phyloP scores from a whole-genome alignment of 2,888 invertebrate species.

The Pseudeuparius sepicola region DNA sequence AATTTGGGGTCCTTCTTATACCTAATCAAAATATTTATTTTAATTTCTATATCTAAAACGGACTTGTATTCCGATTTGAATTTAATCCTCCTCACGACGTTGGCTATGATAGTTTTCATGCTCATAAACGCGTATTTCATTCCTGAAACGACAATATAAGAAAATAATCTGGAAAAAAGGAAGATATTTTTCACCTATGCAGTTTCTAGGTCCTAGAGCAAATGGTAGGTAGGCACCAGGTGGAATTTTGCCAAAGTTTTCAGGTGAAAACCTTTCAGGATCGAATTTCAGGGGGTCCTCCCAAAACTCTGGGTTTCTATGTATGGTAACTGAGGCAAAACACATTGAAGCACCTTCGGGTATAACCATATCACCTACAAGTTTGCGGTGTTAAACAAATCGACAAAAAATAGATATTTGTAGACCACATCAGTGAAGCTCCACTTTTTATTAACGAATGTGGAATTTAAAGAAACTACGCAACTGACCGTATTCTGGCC shows the following conservation, averaged over 20 bases:
- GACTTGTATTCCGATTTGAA: constrained; percentile 29
- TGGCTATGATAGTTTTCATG: constrained; percentile 37
- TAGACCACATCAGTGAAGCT: too few species aligned
- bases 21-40: constrained; percentile 24
- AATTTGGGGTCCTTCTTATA: constrained; percentile 14
- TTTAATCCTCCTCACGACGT: constrained; percentile 33
- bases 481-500: too few species aligned
- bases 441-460: too few species aligned
- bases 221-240: constrained; percentile 43
- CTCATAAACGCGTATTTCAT: constrained; percentile 40
- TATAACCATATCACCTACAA: constrained; percentile 10
- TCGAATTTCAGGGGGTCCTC: constrained; percentile 47
- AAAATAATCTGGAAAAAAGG: neutral
- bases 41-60: constrained; percentile 26
- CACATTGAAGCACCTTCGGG: constrained; percentile 9
- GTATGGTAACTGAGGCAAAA: constrained; percentile 22
- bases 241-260: constrained; percentile 30
- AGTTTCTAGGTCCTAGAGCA: constrained; percentile 41
- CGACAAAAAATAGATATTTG: too few species aligned
- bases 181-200: constrained; percentile 36
- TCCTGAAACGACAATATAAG: constrained; percentile 30
- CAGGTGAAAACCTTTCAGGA: constrained; percentile 46
- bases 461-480: too few species aligned
- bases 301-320: constrained; percentile 43
- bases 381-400: too few species aligned